These are phyloP conservation scores for Hermaeophaga mercurialis DNA, from an alignment of 2,888 invertebrate genomes.

Conservation along the genomic window DNA sequence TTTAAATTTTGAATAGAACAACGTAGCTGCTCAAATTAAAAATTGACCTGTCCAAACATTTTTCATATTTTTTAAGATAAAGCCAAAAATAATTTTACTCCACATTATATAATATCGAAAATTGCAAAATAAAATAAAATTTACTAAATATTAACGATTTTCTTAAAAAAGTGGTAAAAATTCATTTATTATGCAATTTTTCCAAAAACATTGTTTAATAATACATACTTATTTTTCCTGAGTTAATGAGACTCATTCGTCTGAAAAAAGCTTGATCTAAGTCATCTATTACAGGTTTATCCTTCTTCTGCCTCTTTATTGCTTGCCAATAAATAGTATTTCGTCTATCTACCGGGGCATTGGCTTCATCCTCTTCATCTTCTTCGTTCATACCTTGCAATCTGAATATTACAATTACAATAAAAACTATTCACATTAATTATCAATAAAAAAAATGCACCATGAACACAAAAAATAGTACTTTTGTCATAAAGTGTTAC, in stretches of 20 bases:
- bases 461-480: too few relatives aligned
- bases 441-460: too few relatives aligned
- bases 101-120: neutral
- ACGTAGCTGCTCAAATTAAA: too few relatives aligned
- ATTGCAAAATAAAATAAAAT: neutral
- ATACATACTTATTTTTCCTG: conserved; percentile 34
- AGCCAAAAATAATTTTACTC: too few relatives aligned
- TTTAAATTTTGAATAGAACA: too few relatives aligned
- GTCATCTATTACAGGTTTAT: conserved; percentile 39
- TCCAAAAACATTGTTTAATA: neutral
- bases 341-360: conserved; percentile 76
- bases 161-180: neutral
- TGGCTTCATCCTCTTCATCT: conserved; percentile 77
- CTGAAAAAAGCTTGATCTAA: conserved; percentile 46
- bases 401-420: conserved; percentile 70
- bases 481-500: too few relatives aligned
- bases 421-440: too few relatives aligned
- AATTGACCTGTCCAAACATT: too few relatives aligned
- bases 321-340: conserved; percentile 85
- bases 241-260: conserved; percentile 38
- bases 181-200: neutral
- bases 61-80: too few relatives aligned
- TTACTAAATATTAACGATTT: neutral
- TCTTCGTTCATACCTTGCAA: conserved; percentile 77
- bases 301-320: conserved; percentile 37